phyloP scores from a whole-genome alignment of 2,797 vertebrate genomes.

The Lepus townsendii region DNA sequence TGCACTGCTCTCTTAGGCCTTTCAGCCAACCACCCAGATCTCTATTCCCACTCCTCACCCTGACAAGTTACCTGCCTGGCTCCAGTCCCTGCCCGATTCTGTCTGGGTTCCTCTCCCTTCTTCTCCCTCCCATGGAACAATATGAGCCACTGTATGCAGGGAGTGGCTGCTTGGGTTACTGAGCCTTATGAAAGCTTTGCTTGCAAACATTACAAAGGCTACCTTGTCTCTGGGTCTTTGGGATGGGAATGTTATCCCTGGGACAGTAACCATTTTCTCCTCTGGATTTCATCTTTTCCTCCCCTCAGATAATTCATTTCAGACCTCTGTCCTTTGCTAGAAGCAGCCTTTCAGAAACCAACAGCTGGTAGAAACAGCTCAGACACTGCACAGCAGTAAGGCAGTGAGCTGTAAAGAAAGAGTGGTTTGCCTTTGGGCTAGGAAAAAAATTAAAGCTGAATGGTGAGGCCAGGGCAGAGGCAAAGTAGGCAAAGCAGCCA shows the following conservation, averaged over 20 bases:
- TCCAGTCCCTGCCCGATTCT: not conserved
- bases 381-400: not conserved
- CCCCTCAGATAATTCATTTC: not conserved
- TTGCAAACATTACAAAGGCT: constrained; percentile 31
- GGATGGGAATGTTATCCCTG: constrained; percentile 5
- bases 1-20: not conserved
- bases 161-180: not conserved
- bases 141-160: no score
- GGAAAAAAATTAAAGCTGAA: not conserved
- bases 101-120: not conserved
- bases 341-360: constrained; percentile 26
- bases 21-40: not conserved
- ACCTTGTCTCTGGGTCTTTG: constrained; percentile 46
- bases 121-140: not conserved
- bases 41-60: not conserved
- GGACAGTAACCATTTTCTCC: constrained; percentile 26
- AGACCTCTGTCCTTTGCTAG: not conserved
- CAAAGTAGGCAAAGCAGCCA: no score
- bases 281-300: not conserved
- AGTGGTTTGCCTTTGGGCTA: not conserved
- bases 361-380: not conserved
- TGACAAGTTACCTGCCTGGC: not conserved
- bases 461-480: not conserved
- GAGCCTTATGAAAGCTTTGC: constrained; percentile 10
- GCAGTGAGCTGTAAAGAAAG: not conserved